Conservation (phyloP, 2,797 vertebrate genomes). For the Lophura swinhoii region DNA sequence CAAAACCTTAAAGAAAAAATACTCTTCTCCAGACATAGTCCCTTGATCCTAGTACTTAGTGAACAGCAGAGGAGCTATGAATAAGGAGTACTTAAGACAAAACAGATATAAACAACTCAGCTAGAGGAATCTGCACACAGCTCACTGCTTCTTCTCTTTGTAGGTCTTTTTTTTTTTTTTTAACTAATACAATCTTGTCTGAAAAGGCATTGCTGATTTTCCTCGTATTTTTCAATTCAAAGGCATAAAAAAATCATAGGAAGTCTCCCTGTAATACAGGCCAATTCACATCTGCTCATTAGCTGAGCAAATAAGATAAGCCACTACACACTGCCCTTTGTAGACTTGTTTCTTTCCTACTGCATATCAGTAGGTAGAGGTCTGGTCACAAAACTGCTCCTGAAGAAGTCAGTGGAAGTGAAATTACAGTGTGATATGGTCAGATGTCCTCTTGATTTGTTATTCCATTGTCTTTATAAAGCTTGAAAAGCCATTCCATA, state of each 20-base stretch:
- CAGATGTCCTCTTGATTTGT: neutral
- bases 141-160: neutral
- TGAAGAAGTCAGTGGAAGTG: neutral
- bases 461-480: neutral
- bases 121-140: neutral
- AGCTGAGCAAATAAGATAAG: neutral
- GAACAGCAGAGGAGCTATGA: conserved; percentile 2
- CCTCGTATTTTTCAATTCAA: neutral
- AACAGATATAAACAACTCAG: neutral
- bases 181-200: neutral
- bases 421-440: neutral
- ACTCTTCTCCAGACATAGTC: neutral
- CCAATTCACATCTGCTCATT: neutral
- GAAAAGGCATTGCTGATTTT: neutral
- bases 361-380: neutral
- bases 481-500: neutral
- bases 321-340: neutral
- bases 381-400: neutral
- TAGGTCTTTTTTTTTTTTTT: neutral
- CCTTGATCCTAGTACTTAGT: conserved; percentile 27
- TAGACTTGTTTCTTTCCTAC: neutral
- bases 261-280: neutral
- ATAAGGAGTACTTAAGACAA: neutral
- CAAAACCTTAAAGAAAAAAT: conserved; percentile 28
- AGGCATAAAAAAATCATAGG: neutral